Percentiles rank a stretch among this genome's conserved stretches.
Evolutionary conservation across 2,113 vertebrate species (phyloP).

Genomic region (Gobius niger): DNA sequence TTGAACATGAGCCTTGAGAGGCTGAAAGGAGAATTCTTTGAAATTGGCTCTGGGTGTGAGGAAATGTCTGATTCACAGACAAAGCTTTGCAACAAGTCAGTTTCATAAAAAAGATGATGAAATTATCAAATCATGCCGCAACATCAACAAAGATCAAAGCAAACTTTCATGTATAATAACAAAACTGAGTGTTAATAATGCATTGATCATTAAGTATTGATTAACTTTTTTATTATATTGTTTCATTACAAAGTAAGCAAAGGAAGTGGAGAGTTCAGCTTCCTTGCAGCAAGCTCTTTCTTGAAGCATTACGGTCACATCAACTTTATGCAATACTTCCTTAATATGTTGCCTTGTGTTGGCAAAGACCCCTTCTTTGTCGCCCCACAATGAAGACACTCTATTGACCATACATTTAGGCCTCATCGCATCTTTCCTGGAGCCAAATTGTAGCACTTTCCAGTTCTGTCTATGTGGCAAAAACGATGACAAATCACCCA

Average conservation of each 20-base stretch:
- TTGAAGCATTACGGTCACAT: too few species aligned
- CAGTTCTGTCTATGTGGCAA: constrained; percentile 34
- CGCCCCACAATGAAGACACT: background rate
- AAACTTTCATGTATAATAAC: too few species aligned
- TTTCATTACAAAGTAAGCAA: too few species aligned
- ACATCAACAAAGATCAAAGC: background rate
- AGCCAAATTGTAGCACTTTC: constrained; percentile 15
- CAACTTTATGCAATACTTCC: too few species aligned
- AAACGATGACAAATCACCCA: constrained; percentile 46
- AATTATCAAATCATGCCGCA: background rate
- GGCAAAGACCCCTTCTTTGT: background rate
- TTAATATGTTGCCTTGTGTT: too few species aligned
- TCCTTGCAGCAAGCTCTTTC: too few species aligned
- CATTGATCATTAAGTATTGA: too few species aligned
- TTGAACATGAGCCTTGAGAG: background rate
- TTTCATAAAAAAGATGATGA: background rate
- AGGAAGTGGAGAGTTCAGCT: too few species aligned
- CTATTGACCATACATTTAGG: constrained; percentile 19
- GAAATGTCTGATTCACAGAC: background rate
- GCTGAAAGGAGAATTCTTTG: background rate
- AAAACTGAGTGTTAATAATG: too few species aligned
- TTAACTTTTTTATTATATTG: too few species aligned
- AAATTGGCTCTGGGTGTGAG: background rate
- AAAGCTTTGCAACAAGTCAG: background rate
- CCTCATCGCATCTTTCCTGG: constrained; percentile 9